Percentiles rank a stretch among this genome's conserved stretches.
phyloP scores from a whole-genome alignment of 2,888 invertebrate species.

The Liodrosophila aerea region DNA sequence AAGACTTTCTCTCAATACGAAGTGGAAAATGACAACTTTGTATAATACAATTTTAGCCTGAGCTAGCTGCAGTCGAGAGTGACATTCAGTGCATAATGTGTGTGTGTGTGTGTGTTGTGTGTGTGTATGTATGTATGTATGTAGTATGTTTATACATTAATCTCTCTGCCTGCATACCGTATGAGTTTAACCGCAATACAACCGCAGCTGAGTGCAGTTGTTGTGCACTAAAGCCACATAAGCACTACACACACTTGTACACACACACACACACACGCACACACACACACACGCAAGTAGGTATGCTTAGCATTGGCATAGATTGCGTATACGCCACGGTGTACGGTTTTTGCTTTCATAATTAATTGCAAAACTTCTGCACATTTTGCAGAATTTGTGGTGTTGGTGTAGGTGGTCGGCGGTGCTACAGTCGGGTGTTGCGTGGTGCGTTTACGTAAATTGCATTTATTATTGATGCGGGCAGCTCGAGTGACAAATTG shows the following conservation, averaged over 20 bases:
- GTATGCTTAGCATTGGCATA: background rate
- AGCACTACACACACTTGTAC: too few species aligned
- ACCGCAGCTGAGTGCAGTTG: constrained; percentile 15
- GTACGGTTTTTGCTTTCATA: constrained; percentile 38
- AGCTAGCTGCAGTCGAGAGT: too few species aligned
- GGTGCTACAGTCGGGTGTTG: background rate
- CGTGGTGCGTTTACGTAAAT: constrained; percentile 28
- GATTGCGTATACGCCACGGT: constrained; percentile 44
- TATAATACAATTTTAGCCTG: too few species aligned
- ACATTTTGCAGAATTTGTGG: constrained; percentile 45
- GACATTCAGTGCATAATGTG: too few species aligned
- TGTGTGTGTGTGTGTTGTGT: too few species aligned
- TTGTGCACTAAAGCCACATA: background rate
- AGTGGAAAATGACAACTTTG: too few species aligned
- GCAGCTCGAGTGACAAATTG: constrained; percentile 20
- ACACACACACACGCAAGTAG: too few species aligned
- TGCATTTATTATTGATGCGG: constrained; percentile 25
- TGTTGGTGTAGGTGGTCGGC: background rate
- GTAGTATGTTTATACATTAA: too few species aligned
- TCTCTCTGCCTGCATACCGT: too few species aligned
- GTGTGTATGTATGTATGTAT: too few species aligned
- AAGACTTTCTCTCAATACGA: too few species aligned
- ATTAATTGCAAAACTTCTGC: constrained; percentile 53
- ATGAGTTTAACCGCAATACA: background rate
- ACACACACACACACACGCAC: too few species aligned